Evolutionary conservation across 2,888 invertebrate species (phyloP), one percentile per base, ranked within the genome.

Genomic region (Oxytorus armatus): DNA sequence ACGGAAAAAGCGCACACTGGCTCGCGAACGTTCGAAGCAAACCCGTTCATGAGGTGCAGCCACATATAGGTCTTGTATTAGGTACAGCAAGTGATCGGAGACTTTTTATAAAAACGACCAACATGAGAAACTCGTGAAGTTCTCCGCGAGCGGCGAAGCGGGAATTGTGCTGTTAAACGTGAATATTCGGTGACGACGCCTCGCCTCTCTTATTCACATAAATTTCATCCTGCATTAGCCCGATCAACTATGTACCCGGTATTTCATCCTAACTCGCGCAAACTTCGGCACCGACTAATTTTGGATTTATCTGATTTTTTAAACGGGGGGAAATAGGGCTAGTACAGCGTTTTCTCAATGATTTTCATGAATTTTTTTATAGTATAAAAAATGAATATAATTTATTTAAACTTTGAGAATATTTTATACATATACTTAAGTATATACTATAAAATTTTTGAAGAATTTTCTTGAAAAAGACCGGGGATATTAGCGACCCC

Each of bases 21-120:
- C 33, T 8, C 36, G 49, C 44, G 65, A 70, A 59, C 70, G 69
- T 70, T 75, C 66, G 75, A 47, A 66, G 66, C 75, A 73, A 80
- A 76, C 79, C 72, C 79, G 79, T 73, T 80, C 76, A 55, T 53
- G 57, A 51, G 74, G 70, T 75, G 79, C 75, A 57, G 16, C 42
- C 44, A 66, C 29, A 39, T 59, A 59, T 59, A 25, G 49, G 14
- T 51, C 39, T 25, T 33, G n/a, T 39, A 55, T 72, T 72, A 61
- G 59, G 29, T 69, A 47, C 44, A 53, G 57, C 42, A 16, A 49
- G 29, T 14, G 49, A 65, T 47, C 44, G 36, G 39, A 23, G 55
- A 33, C 68, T 61, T n/a, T n/a, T n/a, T 55, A 39, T 16, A 25
- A 72, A 44, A 29, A 39, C 70, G 57, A 44, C 14, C 16, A 23